Evolutionary conservation across 2,797 vertebrate genomes (phyloP).

Genomic region (Sebastes wilsoni): DNA sequence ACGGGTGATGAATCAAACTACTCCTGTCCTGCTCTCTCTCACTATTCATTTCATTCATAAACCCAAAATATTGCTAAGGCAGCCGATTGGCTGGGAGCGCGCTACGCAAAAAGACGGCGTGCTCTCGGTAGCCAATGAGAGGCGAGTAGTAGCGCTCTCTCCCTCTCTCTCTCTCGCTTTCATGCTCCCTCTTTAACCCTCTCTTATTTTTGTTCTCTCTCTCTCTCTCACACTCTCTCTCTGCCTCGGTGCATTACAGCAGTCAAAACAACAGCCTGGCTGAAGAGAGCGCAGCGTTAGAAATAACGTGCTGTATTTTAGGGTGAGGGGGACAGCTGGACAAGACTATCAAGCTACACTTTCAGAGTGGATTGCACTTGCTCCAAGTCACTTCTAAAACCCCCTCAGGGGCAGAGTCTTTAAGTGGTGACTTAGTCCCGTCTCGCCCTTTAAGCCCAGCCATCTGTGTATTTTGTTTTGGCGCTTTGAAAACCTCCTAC

Average conservation of each 20-base stretch:
- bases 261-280: constrained; percentile 60
- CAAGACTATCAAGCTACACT: background rate
- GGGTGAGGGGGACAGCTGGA: constrained; percentile 5
- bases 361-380: constrained; percentile 16
- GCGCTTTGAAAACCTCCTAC: constrained; percentile 24
- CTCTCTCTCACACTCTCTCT: background rate
- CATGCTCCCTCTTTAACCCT: constrained; percentile 65
- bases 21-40: constrained; percentile 65
- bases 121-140: constrained; percentile 65
- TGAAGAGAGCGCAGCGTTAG: constrained; percentile 1
- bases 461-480: constrained; percentile 30
- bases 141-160: constrained; percentile 55
- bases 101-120: constrained; percentile 67
- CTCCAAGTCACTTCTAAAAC: constrained; percentile 9
- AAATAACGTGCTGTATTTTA: constrained; percentile 23
- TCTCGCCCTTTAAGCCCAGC: constrained; percentile 32
- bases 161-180: constrained; percentile 46
- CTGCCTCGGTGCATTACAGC: constrained; percentile 52
- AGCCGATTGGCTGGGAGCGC: constrained; percentile 60
- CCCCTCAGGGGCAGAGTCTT: constrained; percentile 21
- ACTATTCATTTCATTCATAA: constrained; percentile 78
- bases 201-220: constrained; percentile 55
- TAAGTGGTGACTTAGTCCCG: constrained; percentile 35
- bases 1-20: constrained; percentile 66
- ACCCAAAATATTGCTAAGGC: constrained; percentile 70